Conservation (phyloP, 2,113 vertebrate genomes). For the Fulica atra region DNA sequence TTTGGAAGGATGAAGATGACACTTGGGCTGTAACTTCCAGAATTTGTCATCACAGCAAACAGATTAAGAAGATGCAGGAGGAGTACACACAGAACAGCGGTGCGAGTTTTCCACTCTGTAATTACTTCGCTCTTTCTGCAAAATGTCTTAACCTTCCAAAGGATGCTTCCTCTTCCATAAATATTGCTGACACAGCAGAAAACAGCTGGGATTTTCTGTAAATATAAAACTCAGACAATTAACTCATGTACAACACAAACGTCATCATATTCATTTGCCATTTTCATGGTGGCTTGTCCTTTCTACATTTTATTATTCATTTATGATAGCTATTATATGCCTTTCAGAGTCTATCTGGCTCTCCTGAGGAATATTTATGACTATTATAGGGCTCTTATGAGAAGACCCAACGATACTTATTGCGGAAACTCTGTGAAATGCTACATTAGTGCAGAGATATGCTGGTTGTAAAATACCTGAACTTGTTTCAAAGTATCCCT, state of each 20-base stretch:
- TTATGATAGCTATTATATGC: slow-evolving; percentile 82
- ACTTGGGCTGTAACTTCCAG: not conserved
- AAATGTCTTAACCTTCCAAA: slow-evolving; percentile 16
- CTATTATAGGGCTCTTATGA: slow-evolving; percentile 81
- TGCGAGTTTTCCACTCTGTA: not conserved
- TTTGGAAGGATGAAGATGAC: not conserved
- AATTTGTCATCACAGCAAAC: not conserved
- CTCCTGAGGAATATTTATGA: slow-evolving; percentile 83
- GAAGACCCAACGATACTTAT: slow-evolving; percentile 81
- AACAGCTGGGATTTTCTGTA: slow-evolving; percentile 73
- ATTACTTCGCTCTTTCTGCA: not conserved
- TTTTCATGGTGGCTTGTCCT: slow-evolving; percentile 81
- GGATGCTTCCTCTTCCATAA: slow-evolving; percentile 21
- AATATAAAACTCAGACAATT: slow-evolving; percentile 77
- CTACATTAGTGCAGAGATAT: slow-evolving; percentile 74
- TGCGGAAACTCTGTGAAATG: slow-evolving; percentile 78
- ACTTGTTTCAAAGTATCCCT: slow-evolving; percentile 75
- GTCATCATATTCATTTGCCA: slow-evolving; percentile 80
- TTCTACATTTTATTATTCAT: slow-evolving; percentile 85
- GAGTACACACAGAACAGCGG: not conserved
- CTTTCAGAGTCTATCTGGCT: slow-evolving; percentile 79
- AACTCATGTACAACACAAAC: slow-evolving; percentile 70
- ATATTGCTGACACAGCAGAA: slow-evolving; percentile 61
- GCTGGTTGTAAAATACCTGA: slow-evolving; percentile 76
- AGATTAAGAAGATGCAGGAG: not conserved